Evolutionary conservation across 2,888 invertebrate species (phyloP).

Genomic region (Subacronicta megacephala): DNA sequence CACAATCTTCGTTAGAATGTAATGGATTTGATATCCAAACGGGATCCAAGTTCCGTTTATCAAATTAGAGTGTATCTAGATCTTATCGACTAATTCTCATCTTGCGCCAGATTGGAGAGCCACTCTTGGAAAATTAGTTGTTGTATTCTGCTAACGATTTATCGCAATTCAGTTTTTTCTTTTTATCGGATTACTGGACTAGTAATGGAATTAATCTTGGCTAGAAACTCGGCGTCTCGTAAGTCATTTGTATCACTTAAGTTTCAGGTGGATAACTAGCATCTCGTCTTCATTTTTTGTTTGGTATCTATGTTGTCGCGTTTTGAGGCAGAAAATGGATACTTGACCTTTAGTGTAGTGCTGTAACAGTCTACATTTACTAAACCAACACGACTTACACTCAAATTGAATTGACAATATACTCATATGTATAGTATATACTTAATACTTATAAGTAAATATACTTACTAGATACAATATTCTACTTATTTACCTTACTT

Average conservation of each 20-base stretch:
- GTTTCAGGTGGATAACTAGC: slow-evolving; percentile 49
- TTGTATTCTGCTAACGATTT: slow-evolving; percentile 24
- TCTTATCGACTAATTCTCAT: slow-evolving; percentile 45
- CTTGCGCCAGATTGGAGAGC: slow-evolving; percentile 16
- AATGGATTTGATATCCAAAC: slow-evolving; percentile 45
- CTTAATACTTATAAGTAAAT: too few species aligned
- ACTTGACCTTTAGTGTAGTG: slow-evolving; percentile 1
- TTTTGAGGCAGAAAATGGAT: slow-evolving; percentile 4
- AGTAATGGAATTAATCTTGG: slow-evolving; percentile 44
- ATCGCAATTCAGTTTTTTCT: slow-evolving; percentile 24
- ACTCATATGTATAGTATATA: too few species aligned
- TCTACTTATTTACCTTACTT: too few species aligned
- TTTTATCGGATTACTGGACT: slow-evolving; percentile 10
- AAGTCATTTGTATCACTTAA: slow-evolving; percentile 53
- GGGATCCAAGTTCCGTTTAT: slow-evolving; percentile 42
- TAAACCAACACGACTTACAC: too few species aligned
- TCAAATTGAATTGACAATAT: too few species aligned
- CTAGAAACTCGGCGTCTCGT: slow-evolving; percentile 43
- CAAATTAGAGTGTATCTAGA: slow-evolving; percentile 52
- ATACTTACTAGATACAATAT: too few species aligned
- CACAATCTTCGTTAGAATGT: slow-evolving; percentile 35
- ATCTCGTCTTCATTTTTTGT: slow-evolving; percentile 35
- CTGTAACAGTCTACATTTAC: neutral
- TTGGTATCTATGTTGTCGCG: slow-evolving; percentile 26
- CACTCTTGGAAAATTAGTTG: slow-evolving; percentile 33